Conservation (phyloP, 2,888 invertebrate genomes). For the Seladonia tumulorum region DNA sequence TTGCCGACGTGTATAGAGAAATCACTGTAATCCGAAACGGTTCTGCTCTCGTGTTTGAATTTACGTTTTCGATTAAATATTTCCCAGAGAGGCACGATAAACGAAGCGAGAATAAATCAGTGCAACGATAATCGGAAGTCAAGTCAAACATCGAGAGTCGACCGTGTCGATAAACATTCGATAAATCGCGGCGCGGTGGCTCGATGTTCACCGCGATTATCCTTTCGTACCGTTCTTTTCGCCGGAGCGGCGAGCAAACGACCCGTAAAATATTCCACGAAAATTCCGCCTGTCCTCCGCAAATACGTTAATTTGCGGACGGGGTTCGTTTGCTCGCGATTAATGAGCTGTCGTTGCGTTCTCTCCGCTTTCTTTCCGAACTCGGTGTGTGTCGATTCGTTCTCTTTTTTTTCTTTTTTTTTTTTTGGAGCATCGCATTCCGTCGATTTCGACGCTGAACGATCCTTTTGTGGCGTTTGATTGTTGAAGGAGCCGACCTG, state of each 20-base stretch:
- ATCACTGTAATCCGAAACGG: no score
- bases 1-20: no score
- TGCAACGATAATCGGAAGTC: not conserved
- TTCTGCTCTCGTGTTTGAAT: not conserved
- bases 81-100: not conserved
- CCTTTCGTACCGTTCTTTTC: not conserved
- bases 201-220: not conserved
- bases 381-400: not conserved
- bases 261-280: not conserved
- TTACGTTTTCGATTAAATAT: not conserved
- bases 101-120: not conserved
- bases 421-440: no score
- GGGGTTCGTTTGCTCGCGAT: not conserved
- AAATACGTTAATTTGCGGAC: not conserved
- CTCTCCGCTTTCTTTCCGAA: not conserved
- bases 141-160: not conserved
- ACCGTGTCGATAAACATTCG: not conserved
- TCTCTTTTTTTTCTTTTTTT: no score
- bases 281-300: not conserved
- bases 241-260: not conserved
- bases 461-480: not conserved
- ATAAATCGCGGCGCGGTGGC: not conserved
- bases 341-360: not conserved
- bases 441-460: not conserved
- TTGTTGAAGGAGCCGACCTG: conserved; percentile 69